A percentile compares a stretch with the other conserved stretches of the same genome.
Conservation (phyloP, 2,888 invertebrate genomes). For the Leucophenga montana region DNA sequence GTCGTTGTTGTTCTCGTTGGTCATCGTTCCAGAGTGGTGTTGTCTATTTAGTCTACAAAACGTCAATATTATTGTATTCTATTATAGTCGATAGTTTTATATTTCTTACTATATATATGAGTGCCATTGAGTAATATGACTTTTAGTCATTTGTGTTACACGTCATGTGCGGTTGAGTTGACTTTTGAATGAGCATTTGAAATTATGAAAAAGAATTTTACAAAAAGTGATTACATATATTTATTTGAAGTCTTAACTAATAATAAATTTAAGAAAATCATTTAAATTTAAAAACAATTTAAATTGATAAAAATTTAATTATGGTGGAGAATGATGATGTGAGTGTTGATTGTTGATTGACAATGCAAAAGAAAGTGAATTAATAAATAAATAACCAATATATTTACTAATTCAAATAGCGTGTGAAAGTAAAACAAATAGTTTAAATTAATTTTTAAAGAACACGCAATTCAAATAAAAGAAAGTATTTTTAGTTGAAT, state of each 20-base stretch:
- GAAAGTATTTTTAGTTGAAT: too few species aligned
- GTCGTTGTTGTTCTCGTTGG: too few species aligned
- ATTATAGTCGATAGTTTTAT: not conserved
- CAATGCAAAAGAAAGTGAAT: constrained; percentile 8
- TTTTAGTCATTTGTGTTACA: not conserved
- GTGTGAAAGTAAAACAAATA: too few species aligned
- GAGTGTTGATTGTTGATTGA: not conserved
- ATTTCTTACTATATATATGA: not conserved
- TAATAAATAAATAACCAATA: not conserved
- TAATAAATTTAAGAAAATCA: not conserved
- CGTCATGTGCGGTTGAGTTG: not conserved
- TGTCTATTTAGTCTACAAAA: not conserved
- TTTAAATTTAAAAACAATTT: not conserved
- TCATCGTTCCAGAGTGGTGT: too few species aligned
- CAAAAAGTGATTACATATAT: too few species aligned
- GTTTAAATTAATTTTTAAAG: too few species aligned
- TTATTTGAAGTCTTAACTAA: not conserved
- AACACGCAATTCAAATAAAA: too few species aligned
- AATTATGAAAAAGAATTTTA: too few species aligned
- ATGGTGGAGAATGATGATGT: constrained; percentile 23
- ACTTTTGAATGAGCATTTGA: too few species aligned
- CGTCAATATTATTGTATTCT: not conserved
- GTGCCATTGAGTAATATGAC: not conserved
- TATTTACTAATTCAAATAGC: not conserved
- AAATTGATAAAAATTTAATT: not conserved